A percentile compares a stretch with the other conserved stretches of the same genome.
Conservation (phyloP, 2,888 invertebrate genomes). For the Lissonota sp. region DNA sequence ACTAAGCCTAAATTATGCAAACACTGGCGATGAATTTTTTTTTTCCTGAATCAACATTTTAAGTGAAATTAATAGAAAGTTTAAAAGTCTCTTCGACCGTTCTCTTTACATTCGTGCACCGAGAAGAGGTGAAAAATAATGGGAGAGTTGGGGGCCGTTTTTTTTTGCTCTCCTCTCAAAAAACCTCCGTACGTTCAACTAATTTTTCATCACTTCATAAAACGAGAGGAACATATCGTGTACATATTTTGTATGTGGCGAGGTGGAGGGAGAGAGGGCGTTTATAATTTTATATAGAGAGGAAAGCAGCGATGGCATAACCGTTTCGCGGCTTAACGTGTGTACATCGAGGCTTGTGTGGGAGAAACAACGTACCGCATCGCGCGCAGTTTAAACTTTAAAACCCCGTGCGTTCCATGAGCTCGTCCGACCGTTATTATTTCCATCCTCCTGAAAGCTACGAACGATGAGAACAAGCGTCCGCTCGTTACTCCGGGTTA, state of each 20-base stretch:
- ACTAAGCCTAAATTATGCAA: no score
- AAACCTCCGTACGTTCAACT: constrained; percentile 8
- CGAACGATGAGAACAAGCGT: constrained; percentile 44
- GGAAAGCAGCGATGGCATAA: constrained; percentile 40
- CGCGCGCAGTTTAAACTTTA: constrained; percentile 54
- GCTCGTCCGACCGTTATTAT: constrained; percentile 55
- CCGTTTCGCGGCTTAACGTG: constrained; percentile 25
- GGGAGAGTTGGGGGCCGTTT: not conserved
- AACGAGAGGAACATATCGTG: constrained; percentile 15
- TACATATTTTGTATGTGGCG: constrained; percentile 11
- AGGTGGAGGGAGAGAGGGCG: constrained; percentile 1
- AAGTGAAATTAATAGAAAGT: not conserved
- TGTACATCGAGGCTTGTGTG: not conserved
- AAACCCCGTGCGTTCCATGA: constrained; percentile 42
- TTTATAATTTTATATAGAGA: constrained; percentile 46
- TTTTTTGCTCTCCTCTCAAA: not conserved
- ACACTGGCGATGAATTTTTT: not conserved
- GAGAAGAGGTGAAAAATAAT: not conserved
- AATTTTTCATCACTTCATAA: constrained; percentile 43
- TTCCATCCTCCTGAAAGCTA: constrained; percentile 59
- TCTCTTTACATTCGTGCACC: not conserved
- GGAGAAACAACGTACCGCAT: constrained; percentile 14
- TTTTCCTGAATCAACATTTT: not conserved
- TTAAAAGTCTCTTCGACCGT: not conserved
- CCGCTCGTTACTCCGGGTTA: constrained; percentile 13